phyloP scores from a whole-genome alignment of 2,797 vertebrate genomes.

The Xyrichtys novacula region DNA sequence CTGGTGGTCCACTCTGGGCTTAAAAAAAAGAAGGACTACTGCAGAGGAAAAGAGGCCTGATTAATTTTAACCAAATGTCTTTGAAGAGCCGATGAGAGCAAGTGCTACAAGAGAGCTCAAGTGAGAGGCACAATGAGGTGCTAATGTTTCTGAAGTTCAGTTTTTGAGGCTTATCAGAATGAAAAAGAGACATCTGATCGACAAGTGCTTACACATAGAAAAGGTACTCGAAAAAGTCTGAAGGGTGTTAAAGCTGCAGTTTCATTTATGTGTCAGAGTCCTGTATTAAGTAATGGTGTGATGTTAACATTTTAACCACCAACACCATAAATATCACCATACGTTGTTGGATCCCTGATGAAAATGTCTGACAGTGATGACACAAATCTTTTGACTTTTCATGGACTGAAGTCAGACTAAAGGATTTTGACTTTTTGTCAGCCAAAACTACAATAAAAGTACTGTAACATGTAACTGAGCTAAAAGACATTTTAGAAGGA shows the following conservation, averaged over 20 bases:
- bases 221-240: not conserved
- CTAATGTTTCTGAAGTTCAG: slow-evolving; percentile 62
- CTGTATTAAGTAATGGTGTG: too few relatives aligned
- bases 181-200: slow-evolving; percentile 16
- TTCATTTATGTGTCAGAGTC: not conserved
- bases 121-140: slow-evolving; percentile 56
- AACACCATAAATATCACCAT: too few relatives aligned
- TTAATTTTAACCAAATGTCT: slow-evolving; percentile 57
- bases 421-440: too few relatives aligned
- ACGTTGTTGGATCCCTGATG: too few relatives aligned
- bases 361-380: too few relatives aligned
- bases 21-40: not conserved
- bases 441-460: too few relatives aligned
- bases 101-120: slow-evolving; percentile 37
- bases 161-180: slow-evolving; percentile 43
- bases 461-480: too few relatives aligned
- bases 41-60: slow-evolving; percentile 19
- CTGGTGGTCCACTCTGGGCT: slow-evolving; percentile 2
- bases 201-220: slow-evolving; percentile 10
- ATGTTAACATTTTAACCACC: too few relatives aligned
- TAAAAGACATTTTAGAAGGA: too few relatives aligned
- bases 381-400: too few relatives aligned
- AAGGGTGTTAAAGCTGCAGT: not conserved
- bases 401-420: too few relatives aligned
- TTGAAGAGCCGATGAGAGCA: slow-evolving; percentile 39